phyloP scores from a whole-genome alignment of 2,113 vertebrate species.

The Cebidichthys violaceus region DNA sequence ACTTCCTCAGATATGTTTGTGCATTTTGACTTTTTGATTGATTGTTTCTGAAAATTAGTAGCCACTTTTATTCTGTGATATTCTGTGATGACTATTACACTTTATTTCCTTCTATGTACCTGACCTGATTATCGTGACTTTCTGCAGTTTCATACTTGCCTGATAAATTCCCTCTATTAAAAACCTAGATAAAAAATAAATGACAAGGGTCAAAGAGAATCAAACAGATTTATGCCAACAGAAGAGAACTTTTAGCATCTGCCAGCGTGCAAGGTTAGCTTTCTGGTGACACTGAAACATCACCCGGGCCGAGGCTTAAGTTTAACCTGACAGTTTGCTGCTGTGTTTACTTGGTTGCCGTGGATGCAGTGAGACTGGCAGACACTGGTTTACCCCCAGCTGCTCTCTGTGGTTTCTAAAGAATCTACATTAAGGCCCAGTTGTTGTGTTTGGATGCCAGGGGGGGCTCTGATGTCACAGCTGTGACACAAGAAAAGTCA shows the following conservation, averaged over 20 bases:
- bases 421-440: constrained; percentile 88
- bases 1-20: background rate
- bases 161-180: background rate
- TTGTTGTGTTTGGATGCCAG: constrained; percentile 85
- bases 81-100: background rate
- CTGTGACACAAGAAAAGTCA: constrained; percentile 59
- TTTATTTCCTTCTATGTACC: background rate
- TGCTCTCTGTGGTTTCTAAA: constrained; percentile 84
- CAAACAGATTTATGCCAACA: constrained; percentile 73
- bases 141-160: background rate
- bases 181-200: constrained; percentile 39
- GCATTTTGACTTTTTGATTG: background rate
- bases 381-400: constrained; percentile 85
- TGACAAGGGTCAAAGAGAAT: constrained; percentile 61
- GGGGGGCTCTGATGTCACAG: constrained; percentile 78
- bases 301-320: constrained; percentile 79
- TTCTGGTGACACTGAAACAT: constrained; percentile 82
- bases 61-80: background rate
- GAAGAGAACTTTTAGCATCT: constrained; percentile 72
- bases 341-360: constrained; percentile 86
- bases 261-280: constrained; percentile 76
- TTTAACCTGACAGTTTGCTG: constrained; percentile 84
- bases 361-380: constrained; percentile 83
- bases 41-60: background rate
- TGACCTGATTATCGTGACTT: background rate